Base-by-base conservation (phyloP, 2,888 invertebrate species). In the Cephus pygmeus region DNA sequence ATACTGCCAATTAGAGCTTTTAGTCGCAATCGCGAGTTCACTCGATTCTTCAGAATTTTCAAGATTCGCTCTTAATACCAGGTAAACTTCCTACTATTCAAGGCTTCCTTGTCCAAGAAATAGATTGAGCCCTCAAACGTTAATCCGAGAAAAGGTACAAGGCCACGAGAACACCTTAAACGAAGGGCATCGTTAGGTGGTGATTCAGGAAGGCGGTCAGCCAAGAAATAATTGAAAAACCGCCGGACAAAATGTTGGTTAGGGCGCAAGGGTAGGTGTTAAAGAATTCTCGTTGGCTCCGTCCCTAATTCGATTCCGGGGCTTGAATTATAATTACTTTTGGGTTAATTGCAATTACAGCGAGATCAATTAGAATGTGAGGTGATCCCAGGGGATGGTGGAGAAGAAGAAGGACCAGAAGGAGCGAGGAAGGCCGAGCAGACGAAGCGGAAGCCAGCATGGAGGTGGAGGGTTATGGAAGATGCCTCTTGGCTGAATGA, bases 281-380 rank as follows among this genome's bases (percentile, higher is more conserved):
- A 71, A 71, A 71, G 15, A 71, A 34, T 30, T 71, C 71, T 34
- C 33, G 31, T 11, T 31, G 15, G 71, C 31, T 4, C 71, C 71
- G 31, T 31, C 33, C 12, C 11, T 71, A 71, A 71, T 71, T 71
- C 31, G 71, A 71, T 77, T 34, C 69, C 56, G 68, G 30, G 23
- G 35, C 73, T 9, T 71, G 71, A 81, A 81, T 79, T 81, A 80
- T 81, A 80, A 80, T 79, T 80, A 81, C 79, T 80, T 81, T 79
- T 75, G 77, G 77, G 83, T 82, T 84, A 85, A 86, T 83, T 82
- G 84, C 82, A 83, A 84, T 81, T 82, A 83, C 79, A 75, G 75
- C 69, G 79, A 79, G 81, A 79, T 80, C 76, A 78, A 83, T 80
- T 79, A 79, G 77, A 79, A 75, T 73, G 34, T n/a, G 73, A 73